Evolutionary conservation across 2,113 vertebrate species (phyloP).

Genomic region (Scalopus aquaticus): DNA sequence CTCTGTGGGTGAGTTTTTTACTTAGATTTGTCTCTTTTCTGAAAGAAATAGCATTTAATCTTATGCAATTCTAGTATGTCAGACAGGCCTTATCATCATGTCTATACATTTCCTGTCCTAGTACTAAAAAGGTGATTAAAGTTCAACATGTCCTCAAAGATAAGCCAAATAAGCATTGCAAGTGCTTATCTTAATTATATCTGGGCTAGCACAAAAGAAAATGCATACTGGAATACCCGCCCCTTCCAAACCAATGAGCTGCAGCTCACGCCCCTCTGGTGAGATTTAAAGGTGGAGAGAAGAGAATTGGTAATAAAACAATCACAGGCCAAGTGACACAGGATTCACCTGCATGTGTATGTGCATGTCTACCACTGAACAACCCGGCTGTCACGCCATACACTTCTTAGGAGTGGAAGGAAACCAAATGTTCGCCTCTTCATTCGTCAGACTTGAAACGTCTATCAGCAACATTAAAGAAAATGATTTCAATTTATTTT

Average conservation of each 20-base stretch:
- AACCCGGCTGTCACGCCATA: too few species aligned
- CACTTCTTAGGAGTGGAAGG: not conserved
- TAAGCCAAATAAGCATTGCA: not conserved
- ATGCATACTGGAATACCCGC: not conserved
- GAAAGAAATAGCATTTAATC: not conserved
- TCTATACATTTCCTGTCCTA: not conserved
- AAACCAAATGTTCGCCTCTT: not conserved
- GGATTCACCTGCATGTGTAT: not conserved
- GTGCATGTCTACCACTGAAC: not conserved
- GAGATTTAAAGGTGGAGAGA: slow-evolving; percentile 11
- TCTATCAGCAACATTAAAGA: not conserved
- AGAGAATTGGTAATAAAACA: slow-evolving; percentile 29
- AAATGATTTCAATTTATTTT: not conserved
- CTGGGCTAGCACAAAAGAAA: not conserved
- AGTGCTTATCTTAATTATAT: slow-evolving; percentile 52
- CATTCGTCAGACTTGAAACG: not conserved
- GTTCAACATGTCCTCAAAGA: not conserved
- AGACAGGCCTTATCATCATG: not conserved
- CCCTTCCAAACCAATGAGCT: not conserved
- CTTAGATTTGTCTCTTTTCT: not conserved
- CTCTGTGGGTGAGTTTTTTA: slow-evolving; percentile 15
- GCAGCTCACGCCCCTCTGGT: not conserved
- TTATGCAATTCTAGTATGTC: not conserved
- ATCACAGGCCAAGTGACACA: not conserved
- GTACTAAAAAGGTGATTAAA: slow-evolving; percentile 4